Percentiles rank a stretch among this genome's conserved stretches.
These are phyloP conservation scores for Oxytorus armatus DNA, from an alignment of 2,888 invertebrate species.

Conservation along the genomic window DNA sequence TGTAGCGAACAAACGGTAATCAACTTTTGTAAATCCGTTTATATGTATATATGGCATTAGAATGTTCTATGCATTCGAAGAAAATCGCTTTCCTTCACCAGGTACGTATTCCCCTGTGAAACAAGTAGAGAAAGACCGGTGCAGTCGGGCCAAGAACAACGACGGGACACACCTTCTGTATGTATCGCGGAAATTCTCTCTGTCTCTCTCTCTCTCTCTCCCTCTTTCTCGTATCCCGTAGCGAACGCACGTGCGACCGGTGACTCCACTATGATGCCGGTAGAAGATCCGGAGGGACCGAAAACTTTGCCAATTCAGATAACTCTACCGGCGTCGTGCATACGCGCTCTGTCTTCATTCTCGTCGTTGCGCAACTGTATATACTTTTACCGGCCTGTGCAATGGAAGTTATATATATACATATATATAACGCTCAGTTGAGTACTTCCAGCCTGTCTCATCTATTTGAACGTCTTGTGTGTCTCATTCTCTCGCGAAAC, in stretches of 20 bases:
- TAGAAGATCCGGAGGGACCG: constrained; percentile 30
- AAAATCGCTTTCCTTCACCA: not conserved
- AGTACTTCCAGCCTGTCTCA: constrained; percentile 17
- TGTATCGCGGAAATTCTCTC: constrained; percentile 4
- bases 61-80: constrained; percentile 13
- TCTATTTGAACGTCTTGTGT: constrained; percentile 26
- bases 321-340: constrained; percentile 48
- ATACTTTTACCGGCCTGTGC: not conserved
- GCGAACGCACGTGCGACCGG: constrained; percentile 55
- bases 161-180: constrained; percentile 3
- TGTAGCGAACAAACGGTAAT: too few relatives aligned
- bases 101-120: not conserved
- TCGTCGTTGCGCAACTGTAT: constrained; percentile 31
- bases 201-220: constrained; percentile 3
- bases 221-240: constrained; percentile 5
- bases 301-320: constrained; percentile 65
- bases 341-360: constrained; percentile 54
- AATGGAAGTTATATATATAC: constrained; percentile 34
- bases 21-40: constrained; percentile 5
- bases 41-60: not conserved
- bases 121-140: constrained; percentile 51
- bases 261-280: constrained; percentile 32
- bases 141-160: constrained; percentile 29
- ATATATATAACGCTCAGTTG: not conserved
- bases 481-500: constrained; percentile 22